Evolutionary conservation across 1,140 invertebrate genomes (phyloP).

Genomic region (Magallana gigas): DNA sequence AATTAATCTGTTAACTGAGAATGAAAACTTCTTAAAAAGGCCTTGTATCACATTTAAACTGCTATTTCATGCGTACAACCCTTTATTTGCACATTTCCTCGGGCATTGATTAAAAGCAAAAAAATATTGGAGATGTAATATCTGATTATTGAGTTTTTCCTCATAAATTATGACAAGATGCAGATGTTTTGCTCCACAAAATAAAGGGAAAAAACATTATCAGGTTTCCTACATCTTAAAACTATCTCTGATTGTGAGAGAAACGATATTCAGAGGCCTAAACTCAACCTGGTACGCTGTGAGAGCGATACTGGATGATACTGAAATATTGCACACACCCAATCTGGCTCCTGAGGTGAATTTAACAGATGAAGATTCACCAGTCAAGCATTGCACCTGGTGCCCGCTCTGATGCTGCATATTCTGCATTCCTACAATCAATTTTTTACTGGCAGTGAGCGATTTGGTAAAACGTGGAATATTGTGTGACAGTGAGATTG

Average conservation of each 20-base stretch:
- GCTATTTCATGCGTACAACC: no score
- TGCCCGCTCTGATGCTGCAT: not conserved
- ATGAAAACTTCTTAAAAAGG: no score
- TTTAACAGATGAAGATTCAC: slow-evolving; percentile 25
- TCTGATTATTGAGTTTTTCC: slow-evolving; percentile 10
- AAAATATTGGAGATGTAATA: slow-evolving; percentile 11
- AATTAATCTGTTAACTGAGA: no score
- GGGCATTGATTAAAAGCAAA: not conserved
- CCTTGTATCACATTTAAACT: no score
- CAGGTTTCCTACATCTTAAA: not conserved
- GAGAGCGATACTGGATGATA: not conserved
- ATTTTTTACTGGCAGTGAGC: slow-evolving; percentile 16
- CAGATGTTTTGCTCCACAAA: not conserved
- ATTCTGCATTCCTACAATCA: slow-evolving; percentile 33
- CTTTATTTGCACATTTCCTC: no score
- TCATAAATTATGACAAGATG: slow-evolving; percentile 22
- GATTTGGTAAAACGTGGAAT: slow-evolving; percentile 19
- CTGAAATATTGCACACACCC: not conserved
- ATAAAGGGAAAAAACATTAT: not conserved
- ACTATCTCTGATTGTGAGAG: not conserved
- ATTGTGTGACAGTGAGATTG: slow-evolving; percentile 14
- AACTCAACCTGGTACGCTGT: slow-evolving; percentile 8
- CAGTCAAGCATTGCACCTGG: slow-evolving; percentile 21
- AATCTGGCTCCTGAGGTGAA: slow-evolving; percentile 27
- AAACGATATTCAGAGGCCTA: not conserved